Percentiles rank a stretch among this genome's conserved stretches.
Conservation (phyloP, 2,113 vertebrate genomes). For the Rhombomys opimus region DNA sequence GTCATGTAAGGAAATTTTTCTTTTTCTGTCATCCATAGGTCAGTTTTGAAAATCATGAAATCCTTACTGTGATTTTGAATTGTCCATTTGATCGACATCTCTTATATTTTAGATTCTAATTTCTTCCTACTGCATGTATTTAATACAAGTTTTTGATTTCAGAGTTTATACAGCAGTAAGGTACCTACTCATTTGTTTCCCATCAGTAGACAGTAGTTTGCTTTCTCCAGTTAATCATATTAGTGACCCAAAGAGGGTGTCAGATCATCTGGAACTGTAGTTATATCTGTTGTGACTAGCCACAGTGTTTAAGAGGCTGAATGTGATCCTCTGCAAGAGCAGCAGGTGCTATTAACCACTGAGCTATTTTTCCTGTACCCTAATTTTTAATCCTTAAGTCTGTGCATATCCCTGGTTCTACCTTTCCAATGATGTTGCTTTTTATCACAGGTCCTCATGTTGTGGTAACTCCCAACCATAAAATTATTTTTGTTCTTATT, state of each 20-base stretch:
- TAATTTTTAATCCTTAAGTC: not conserved
- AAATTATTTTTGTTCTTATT: too few species aligned
- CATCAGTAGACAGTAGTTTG: not conserved
- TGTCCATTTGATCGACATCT: not conserved
- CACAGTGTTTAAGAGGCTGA: not conserved
- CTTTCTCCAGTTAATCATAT: not conserved
- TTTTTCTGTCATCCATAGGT: not conserved
- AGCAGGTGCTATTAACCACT: not conserved
- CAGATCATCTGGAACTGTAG: not conserved
- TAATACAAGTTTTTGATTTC: not conserved
- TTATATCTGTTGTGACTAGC: not conserved
- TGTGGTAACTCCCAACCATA: not conserved
- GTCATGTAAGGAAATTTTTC: not conserved
- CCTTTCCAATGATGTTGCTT: not conserved
- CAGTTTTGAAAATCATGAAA: not conserved
- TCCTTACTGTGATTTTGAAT: not conserved
- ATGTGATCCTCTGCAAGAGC: not conserved
- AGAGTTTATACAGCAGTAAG: not conserved
- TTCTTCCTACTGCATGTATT: not conserved
- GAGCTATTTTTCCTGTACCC: not conserved
- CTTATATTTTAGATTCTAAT: constrained; percentile 22
- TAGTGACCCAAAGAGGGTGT: not conserved
- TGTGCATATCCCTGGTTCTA: not conserved
- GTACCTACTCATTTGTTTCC: not conserved
- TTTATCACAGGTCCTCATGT: not conserved